A percentile compares a stretch with the other conserved stretches of the same genome.
phyloP scores from a whole-genome alignment of 2,888 invertebrate genomes.

The Pegoplata infirma region DNA sequence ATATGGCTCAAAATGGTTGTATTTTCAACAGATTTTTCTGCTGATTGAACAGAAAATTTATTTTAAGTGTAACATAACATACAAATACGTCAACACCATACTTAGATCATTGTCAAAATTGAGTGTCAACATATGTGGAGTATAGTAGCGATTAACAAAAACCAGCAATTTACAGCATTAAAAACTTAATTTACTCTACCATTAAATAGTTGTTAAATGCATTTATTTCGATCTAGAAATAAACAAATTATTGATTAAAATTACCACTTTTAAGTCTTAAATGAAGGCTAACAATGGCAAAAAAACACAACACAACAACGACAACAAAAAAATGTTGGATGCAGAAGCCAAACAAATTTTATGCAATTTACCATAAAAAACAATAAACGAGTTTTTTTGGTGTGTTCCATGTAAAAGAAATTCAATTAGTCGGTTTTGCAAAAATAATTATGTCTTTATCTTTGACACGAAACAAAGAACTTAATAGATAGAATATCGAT shows the following conservation, averaged over 20 bases:
- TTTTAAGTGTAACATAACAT: too few relatives aligned
- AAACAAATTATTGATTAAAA: slow-evolving; percentile 50
- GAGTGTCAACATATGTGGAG: slow-evolving; percentile 37
- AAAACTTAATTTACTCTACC: slow-evolving; percentile 12
- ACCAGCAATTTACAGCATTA: slow-evolving; percentile 22
- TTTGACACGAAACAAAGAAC: background rate
- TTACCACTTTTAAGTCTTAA: slow-evolving; percentile 28
- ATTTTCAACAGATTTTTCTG: too few relatives aligned
- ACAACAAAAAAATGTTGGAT: too few relatives aligned
- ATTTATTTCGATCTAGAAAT: slow-evolving; percentile 47
- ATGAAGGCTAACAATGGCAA: slow-evolving; percentile 31
- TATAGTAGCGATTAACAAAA: slow-evolving; percentile 24
- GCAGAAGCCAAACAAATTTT: slow-evolving; percentile 54
- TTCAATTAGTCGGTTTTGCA: slow-evolving; percentile 32
- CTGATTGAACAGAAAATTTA: too few relatives aligned
- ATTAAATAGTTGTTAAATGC: slow-evolving; percentile 29
- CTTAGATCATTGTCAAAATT: slow-evolving; percentile 27
- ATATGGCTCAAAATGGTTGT: too few relatives aligned
- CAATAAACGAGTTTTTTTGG: slow-evolving; percentile 5
- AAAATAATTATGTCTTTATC: background rate
- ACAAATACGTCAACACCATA: background rate
- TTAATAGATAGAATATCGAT: too few relatives aligned
- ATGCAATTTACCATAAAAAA: background rate
- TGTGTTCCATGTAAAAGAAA: slow-evolving; percentile 22
- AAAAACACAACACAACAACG: too few relatives aligned